Percentiles rank a stretch among this genome's conserved stretches.
Evolutionary conservation across 2,797 vertebrate species (phyloP).

Genomic region (Scolopax rusticola): DNA sequence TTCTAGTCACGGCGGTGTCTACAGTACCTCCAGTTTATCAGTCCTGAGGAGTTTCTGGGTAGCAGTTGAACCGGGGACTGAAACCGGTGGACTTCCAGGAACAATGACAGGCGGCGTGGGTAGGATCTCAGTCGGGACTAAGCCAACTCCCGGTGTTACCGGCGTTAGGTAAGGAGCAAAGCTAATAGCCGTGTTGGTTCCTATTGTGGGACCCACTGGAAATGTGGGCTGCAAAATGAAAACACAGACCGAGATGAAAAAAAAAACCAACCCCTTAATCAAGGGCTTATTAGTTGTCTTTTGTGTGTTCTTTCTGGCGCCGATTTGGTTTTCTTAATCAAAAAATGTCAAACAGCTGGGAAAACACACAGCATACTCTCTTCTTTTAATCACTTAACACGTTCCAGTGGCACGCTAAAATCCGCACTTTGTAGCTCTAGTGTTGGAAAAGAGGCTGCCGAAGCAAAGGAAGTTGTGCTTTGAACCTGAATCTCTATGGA

Average conservation of each 20-base stretch:
- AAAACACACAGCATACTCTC: background rate
- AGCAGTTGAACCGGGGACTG: constrained; percentile 89
- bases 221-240: constrained; percentile 85
- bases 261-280: background rate
- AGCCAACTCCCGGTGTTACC: constrained; percentile 93
- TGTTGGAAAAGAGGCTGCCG: background rate
- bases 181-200: constrained; percentile 91
- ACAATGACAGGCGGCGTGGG: constrained; percentile 89
- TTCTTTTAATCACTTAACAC: background rate
- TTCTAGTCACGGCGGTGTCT: constrained; percentile 2
- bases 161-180: constrained; percentile 95
- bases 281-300: constrained; percentile 9
- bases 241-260: constrained; percentile 69
- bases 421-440: background rate
- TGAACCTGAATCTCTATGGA: background rate
- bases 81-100: constrained; percentile 90
- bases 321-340: background rate
- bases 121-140: constrained; percentile 95
- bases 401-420: background rate
- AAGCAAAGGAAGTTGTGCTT: background rate
- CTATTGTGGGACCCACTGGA: constrained; percentile 90
- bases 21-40: constrained; percentile 97
- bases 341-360: constrained; percentile 15
- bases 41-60: constrained; percentile 97
- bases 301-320: background rate